Evolutionary conservation across 2,888 invertebrate species (phyloP).

Genomic region (Apamea crenata): DNA sequence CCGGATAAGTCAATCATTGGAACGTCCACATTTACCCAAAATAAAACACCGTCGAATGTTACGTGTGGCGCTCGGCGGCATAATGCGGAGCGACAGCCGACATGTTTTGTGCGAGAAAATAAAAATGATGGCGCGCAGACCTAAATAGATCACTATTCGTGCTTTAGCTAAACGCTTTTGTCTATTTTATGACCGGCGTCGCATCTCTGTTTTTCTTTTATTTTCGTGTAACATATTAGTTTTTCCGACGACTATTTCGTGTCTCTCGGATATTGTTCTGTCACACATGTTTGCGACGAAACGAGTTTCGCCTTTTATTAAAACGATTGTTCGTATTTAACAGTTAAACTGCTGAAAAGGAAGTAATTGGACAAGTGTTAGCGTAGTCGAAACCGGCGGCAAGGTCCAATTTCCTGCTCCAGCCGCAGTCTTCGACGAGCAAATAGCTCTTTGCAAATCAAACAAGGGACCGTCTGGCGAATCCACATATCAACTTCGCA

Average conservation of each 20-base stretch:
- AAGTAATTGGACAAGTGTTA: constrained; percentile 88
- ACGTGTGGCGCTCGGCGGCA: constrained; percentile 86
- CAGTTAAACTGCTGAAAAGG: constrained; percentile 76
- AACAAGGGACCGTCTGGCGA: constrained; percentile 88
- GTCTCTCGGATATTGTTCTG: constrained; percentile 83
- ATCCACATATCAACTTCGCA: constrained; percentile 90
- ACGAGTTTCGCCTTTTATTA: constrained; percentile 76
- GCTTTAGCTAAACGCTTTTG: constrained; percentile 88
- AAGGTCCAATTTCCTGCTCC: constrained; percentile 87
- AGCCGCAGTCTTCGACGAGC: constrained; percentile 85
- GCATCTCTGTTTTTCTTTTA: constrained; percentile 82
- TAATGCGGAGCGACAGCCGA: constrained; percentile 90
- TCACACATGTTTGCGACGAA: constrained; percentile 78
- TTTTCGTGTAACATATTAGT: constrained; percentile 85
- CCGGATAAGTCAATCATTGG: constrained; percentile 91
- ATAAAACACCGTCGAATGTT: constrained; percentile 88
- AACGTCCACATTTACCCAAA: constrained; percentile 88
- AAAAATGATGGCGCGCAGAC: constrained; percentile 89
- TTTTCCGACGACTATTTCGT: constrained; percentile 81
- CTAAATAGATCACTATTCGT: constrained; percentile 88
- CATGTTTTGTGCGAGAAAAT: constrained; percentile 90
- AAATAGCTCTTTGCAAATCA: constrained; percentile 90
- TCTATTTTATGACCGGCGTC: constrained; percentile 88
- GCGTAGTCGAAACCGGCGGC: constrained; percentile 77
- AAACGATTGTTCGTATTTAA: constrained; percentile 79